Evolutionary conservation across 37 sponge, comb jelly and placozoan genomes (phyloP).

Genomic region (Mnemiopsis leidyi): DNA sequence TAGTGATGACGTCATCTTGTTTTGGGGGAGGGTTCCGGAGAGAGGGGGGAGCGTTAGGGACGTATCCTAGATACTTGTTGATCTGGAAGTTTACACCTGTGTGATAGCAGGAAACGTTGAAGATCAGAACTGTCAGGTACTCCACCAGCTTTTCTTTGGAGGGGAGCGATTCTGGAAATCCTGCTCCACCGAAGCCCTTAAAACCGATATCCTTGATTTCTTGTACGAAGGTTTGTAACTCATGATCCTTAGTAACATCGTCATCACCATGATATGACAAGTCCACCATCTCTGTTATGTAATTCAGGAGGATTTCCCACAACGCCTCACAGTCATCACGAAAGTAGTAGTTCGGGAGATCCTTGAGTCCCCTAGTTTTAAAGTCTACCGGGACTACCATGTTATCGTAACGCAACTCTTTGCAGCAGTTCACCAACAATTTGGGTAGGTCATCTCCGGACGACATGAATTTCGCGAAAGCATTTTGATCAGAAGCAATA

Average conservation of each 20-base stretch:
- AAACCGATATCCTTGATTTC: neutral
- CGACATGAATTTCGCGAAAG: neutral
- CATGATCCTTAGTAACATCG: neutral
- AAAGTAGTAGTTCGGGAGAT: neutral
- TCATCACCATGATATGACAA: neutral
- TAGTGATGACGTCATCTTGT: neutral
- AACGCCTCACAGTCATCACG: neutral
- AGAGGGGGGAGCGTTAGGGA: neutral
- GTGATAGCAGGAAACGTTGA: neutral
- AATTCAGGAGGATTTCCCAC: neutral
- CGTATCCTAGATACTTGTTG: neutral
- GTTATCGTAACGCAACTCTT: neutral
- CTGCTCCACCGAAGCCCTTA: neutral
- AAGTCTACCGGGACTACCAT: neutral
- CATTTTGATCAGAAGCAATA: neutral
- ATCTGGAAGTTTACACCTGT: conserved; percentile 35
- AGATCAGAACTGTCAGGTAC: neutral
- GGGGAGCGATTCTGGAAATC: neutral
- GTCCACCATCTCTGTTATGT: conserved; percentile 11
- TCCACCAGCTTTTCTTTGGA: neutral
- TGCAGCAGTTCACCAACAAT: neutral
- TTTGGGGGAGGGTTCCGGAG: neutral
- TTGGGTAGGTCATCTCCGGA: neutral
- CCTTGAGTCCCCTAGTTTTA: neutral
- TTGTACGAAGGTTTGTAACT: neutral